phyloP scores from a whole-genome alignment of 1,140 invertebrate species.

The Metopolophium dirhodum region DNA sequence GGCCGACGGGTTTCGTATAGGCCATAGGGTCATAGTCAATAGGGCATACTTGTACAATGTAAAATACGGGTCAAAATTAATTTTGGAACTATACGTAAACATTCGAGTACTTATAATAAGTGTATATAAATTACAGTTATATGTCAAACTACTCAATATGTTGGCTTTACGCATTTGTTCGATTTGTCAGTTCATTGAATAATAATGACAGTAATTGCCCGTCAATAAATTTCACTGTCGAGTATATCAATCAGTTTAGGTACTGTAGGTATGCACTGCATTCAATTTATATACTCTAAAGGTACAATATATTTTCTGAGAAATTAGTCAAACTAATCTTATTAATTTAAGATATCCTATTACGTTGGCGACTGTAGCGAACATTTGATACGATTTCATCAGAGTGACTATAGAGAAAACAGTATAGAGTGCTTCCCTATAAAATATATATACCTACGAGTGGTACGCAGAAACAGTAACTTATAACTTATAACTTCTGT shows the following conservation, averaged over 20 bases:
- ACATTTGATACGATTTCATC: background rate
- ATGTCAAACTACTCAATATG: background rate
- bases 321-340: background rate
- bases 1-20: background rate
- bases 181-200: background rate
- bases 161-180: background rate
- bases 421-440: background rate
- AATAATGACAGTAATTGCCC: background rate
- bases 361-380: background rate
- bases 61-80: background rate
- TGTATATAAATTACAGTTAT: background rate
- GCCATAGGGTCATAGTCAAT: too few species aligned
- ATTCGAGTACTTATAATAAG: background rate
- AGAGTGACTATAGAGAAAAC: background rate
- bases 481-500: too few species aligned
- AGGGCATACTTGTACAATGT: background rate
- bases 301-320: background rate
- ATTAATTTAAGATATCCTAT: background rate
- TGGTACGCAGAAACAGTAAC: too few species aligned
- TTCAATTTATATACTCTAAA: background rate
- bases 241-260: background rate
- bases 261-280: background rate
- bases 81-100: background rate
- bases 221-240: background rate
- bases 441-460: background rate